Evolutionary conservation across 30 jellyfish, hydroid and myxozoan genomes (phyloP).

Genomic region (Cassiopea xamachana): DNA sequence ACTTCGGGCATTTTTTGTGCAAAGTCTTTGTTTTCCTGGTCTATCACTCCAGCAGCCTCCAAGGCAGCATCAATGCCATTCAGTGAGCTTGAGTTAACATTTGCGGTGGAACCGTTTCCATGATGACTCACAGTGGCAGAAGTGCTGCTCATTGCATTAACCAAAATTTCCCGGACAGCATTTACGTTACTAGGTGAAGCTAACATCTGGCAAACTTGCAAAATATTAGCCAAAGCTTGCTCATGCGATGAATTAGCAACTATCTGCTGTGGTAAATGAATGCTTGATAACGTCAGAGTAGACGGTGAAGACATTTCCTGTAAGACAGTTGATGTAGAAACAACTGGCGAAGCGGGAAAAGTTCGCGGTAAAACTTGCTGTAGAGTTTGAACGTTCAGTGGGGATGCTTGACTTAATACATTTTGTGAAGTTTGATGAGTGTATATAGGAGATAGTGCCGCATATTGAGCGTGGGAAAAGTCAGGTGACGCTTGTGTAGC

Average conservation of each 20-base stretch:
- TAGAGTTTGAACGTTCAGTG: neutral
- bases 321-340: neutral
- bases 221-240: no score
- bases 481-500: neutral
- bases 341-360: neutral
- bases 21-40: neutral
- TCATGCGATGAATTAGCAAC: neutral
- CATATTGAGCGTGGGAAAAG: neutral
- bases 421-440: neutral
- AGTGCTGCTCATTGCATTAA: neutral
- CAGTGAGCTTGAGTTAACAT: neutral
- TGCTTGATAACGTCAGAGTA: neutral
- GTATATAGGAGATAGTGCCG: neutral
- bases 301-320: neutral
- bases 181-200: neutral
- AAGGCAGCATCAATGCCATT: constrained; percentile 29
- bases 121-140: neutral
- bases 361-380: neutral
- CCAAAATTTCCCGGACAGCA: neutral
- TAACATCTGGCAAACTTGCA: neutral
- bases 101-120: neutral
- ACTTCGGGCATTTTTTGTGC: constrained; percentile 29
- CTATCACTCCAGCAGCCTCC: neutral
- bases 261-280: neutral
- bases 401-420: neutral